Evolutionary conservation across 1,140 invertebrate species (phyloP), one percentile per base, ranked within the genome.

Genomic region (Leguminivora glycinivorella): DNA sequence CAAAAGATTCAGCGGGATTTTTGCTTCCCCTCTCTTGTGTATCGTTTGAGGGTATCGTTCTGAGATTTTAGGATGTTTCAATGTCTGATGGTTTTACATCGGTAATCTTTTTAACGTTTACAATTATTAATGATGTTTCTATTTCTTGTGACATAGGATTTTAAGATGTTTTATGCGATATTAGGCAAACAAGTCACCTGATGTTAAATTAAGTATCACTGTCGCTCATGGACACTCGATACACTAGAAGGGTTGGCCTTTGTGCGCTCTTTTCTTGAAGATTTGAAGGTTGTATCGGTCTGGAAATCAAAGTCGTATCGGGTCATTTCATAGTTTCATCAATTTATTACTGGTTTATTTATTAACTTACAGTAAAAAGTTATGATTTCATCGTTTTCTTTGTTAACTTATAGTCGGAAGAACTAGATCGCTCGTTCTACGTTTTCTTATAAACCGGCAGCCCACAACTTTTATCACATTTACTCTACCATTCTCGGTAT

Each of bases 381-480:
- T 52, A 22, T 4, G 14, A 38, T 12, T 14, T 38, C 10, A 38
- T 34, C 34, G n/a, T 47, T 6, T 47, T 47, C n/a, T 47, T 47
- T 47, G 2, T 12, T n/a, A n/a, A n/a, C n/a, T 38, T 38, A 38
- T 17, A 43, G n/a, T 14, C n/a, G 3, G 40, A 43, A 43, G n/a
- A 43, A 43, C 6, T 38, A 38, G 10, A 38, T 38, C 34, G 12
- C 12, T 22, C 6, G 47, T 52, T 17, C 47, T 19, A 52, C 19
- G 29, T 43, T 52, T 52, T 52, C 19, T 22, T 17, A 17, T 43
- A 52, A 52, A 52, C 47, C n/a, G 6, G 19, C 19, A 52, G 7
- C 9, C 47, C 47, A n/a, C 47, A 52, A 52, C 47, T 52, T 52
- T 52, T 52, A 22, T 52, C 19, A 52, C 17, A 52, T 19, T 52